Evolutionary conservation across 2,888 invertebrate species (phyloP).

Genomic region (Abscondita cerata): DNA sequence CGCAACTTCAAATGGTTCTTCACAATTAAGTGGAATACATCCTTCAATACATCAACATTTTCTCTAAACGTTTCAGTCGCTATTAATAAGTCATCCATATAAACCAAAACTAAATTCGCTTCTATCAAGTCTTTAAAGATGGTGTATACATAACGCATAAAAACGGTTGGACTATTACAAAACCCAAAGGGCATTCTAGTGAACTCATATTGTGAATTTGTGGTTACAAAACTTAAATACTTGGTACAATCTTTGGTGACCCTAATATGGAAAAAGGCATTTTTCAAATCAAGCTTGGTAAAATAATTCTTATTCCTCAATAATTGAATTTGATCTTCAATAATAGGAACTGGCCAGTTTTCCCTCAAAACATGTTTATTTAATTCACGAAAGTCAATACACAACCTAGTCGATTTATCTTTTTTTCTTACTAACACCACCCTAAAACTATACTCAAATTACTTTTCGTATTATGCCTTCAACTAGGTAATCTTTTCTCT

Average conservation of each 20-base stretch:
- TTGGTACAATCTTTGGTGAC: neutral
- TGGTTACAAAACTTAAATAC: neutral
- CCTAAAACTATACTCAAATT: neutral
- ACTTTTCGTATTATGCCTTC: neutral
- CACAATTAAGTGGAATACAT: neutral
- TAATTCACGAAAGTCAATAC: neutral
- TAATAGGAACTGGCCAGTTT: too few relatives aligned
- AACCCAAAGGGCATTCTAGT: neutral
- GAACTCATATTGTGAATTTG: neutral
- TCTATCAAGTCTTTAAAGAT: neutral
- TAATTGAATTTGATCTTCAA: neutral
- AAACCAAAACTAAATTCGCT: neutral
- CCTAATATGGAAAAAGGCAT: neutral
- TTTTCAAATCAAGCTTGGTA: neutral
- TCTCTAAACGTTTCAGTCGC: neutral
- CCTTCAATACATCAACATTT: neutral
- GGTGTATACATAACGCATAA: neutral
- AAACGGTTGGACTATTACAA: neutral
- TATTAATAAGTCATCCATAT: constrained; percentile 5
- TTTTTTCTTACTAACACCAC: constrained; percentile 1
- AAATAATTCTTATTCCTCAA: neutral
- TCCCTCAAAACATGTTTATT: neutral
- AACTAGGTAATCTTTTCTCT: neutral
- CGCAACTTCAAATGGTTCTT: too few relatives aligned
- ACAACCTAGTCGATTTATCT: neutral